A percentile compares a stretch with the other conserved stretches of the same genome.
These are phyloP conservation scores for Drosophila acutilabella DNA, from an alignment of 2,888 invertebrate species.

Conservation along the genomic window DNA sequence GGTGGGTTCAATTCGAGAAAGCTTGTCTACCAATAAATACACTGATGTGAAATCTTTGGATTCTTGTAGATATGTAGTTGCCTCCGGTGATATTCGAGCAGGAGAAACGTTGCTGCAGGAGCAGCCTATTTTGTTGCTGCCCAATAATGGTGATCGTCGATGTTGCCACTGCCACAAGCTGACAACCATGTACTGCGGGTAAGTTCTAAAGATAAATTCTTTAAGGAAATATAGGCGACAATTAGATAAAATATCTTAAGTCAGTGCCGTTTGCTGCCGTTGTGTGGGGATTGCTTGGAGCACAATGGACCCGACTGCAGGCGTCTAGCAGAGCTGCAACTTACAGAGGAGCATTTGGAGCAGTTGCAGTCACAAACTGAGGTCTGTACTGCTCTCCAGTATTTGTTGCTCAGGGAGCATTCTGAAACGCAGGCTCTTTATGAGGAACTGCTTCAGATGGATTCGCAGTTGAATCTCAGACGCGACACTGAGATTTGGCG, in stretches of 20 bases:
- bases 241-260: conserved; percentile 73
- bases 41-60: not conserved
- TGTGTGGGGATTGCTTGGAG: conserved; percentile 85
- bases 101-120: conserved; percentile 87
- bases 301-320: conserved; percentile 86
- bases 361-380: conserved; percentile 67
- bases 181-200: conserved; percentile 79
- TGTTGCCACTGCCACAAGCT: conserved; percentile 86
- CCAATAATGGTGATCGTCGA: conserved; percentile 80
- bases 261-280: conserved; percentile 86
- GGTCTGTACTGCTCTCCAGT: conserved; percentile 84
- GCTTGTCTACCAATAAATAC: not conserved
- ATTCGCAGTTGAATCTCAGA: conserved; percentile 87
- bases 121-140: conserved; percentile 86
- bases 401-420: conserved; percentile 85
- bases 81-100: conserved; percentile 86
- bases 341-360: conserved; percentile 76
- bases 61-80: conserved; percentile 79
- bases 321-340: conserved; percentile 85
- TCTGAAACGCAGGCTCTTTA: conserved; percentile 84
- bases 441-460: conserved; percentile 86
- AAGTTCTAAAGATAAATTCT: conserved; percentile 30
- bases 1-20: conserved; percentile 57
- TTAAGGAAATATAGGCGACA: no score
- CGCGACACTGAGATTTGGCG: conserved; percentile 87